Base-by-base conservation (phyloP, 2,888 invertebrate species). In the Platycheirus rosarum region DNA sequence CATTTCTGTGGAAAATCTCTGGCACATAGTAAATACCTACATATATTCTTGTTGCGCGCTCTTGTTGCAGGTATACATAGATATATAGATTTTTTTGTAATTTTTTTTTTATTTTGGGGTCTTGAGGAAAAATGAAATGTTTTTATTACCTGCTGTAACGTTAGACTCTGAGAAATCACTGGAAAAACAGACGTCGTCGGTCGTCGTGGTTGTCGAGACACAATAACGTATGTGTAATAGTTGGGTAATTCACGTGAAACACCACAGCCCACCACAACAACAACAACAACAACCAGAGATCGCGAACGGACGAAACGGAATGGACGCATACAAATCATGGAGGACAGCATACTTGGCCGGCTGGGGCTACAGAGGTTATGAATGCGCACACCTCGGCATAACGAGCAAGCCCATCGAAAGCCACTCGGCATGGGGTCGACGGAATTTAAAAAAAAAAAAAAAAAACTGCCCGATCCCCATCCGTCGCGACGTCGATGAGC, bases 171-270 rank as follows among this genome's bases (percentile, higher is more conserved):
- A 69, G 75, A 76, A 70, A 80, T 65, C 79, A 65, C 74, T 63
- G 73, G 65, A 65, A 80, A 60, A 80, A 48, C 42, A 48, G 40
- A 14, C 29, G 23, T 37, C 23, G 55, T 37, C 60, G 78, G 44
- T 68, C 60, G 16, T 42, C 7, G 44, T 70, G 60, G 63, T 49
- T 42, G 23, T 57, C 48, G 40, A 37, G 26, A 80, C 70, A 80
- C 76, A 76, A 80, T 80, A 80, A 76, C 70, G 80, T 80, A 80
- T 80, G 76, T 80, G 76, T 80, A 80, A 80, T 80, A 80, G 80
- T 80, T 80, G 76, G 80, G 75, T 71, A 80, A 80, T 80, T 80
- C 80, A 80, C 76, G 80, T 80, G 80, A 80, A 80, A 80, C 80
- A 80, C 75, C 66, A 46, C 77, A 71, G 71, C 71, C 77, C 77